These are phyloP conservation scores for Falco concolor DNA, from an alignment of 2,797 vertebrate species.

Conservation along the genomic window DNA sequence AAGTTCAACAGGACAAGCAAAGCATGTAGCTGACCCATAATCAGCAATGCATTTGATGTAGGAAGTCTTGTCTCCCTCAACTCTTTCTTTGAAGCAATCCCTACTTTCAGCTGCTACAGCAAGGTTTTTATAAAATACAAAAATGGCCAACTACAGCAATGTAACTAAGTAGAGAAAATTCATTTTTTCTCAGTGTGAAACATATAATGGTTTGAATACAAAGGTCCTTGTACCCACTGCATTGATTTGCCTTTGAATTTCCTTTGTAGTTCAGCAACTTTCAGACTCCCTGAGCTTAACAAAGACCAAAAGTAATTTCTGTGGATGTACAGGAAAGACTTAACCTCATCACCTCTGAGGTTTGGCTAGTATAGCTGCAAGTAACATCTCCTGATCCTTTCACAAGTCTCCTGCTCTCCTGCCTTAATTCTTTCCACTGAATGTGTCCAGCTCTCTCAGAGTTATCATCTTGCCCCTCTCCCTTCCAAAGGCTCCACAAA, in stretches of 20 bases:
- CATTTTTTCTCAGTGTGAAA: background rate
- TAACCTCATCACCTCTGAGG: background rate
- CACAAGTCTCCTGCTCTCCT: background rate
- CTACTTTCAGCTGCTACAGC: background rate
- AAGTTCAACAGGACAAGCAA: background rate
- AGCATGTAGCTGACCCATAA: background rate
- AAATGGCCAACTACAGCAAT: background rate
- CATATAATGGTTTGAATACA: background rate
- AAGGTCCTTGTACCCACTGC: background rate
- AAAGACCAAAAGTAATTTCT: background rate
- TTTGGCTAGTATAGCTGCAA: too few species aligned
- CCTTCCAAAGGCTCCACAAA: rapidly evolving
- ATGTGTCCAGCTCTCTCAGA: background rate
- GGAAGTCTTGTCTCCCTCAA: background rate
- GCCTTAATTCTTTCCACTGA: background rate
- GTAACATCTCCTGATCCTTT: background rate
- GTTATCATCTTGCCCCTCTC: background rate
- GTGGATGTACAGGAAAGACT: background rate
- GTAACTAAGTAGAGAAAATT: background rate
- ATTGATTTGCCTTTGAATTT: background rate
- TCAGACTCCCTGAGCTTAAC: background rate
- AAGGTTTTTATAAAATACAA: background rate
- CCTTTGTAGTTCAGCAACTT: background rate
- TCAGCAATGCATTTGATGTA: background rate
- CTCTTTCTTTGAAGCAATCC: background rate